Evolutionary conservation across 2,797 vertebrate species (phyloP), one percentile per base, ranked within the genome.

Genomic region (Crax fasciolata): DNA sequence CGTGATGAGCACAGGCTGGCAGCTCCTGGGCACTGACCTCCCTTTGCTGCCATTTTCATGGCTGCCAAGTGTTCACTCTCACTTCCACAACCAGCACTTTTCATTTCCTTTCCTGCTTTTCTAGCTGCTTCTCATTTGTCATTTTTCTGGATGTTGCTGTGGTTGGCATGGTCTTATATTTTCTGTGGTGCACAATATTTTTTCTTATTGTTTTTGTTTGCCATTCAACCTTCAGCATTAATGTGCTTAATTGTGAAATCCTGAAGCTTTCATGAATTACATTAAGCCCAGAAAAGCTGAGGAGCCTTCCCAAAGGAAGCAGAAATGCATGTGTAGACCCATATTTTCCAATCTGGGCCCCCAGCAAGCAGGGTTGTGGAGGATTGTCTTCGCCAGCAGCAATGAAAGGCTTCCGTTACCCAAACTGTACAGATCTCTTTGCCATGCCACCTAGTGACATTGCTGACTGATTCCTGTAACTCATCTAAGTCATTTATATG

Each of bases 381-480:
- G 68, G 7, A 20, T 14, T 46, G 43, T 57, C 28, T 72, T 67
- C 30, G 35, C 49, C 65, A 72, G 52, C 65, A 81, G 52, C n/a
- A 54, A 58, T 65, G 46, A 80, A 80, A 75, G 30, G 18, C 25
- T 20, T 65, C 41, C 24, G 30, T 63, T 72, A 15, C 4, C 46
- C 24, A 23, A 76, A 76, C 38, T 13, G 13, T 48, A 28, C 13
- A 23, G 51, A 38, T 27, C 3, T 61, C 23, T 57, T 24, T 28
- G 41, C 43, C 0, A 0, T 18, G 16, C 38, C 76, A 46, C 52
- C 32, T 35, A 24, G 13, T 0, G 1, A 41, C 35, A 19, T 24
- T 57, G 43, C 24, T 41, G 4, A 54, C 70, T 86, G 28, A 67
- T 44, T 67, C 77, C 48, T 85, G 1, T 6, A 85, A 72, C 20